Evolutionary conservation across 1,140 invertebrate genomes (phyloP), one percentile per base, ranked within the genome.

Genomic region (Drosophila suzukii): DNA sequence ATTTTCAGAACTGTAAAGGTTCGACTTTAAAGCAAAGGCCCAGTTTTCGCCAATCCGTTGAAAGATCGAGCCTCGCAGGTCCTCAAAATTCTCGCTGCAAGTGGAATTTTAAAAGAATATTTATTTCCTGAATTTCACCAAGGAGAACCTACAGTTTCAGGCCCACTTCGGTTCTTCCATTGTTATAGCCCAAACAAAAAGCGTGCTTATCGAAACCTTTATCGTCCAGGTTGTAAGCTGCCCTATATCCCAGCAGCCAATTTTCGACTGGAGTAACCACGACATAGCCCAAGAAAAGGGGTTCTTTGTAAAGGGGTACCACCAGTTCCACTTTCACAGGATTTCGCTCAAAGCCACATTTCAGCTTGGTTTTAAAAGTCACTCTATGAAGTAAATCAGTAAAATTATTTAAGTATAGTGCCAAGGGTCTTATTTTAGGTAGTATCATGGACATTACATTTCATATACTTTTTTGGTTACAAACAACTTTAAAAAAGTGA

Each of bases 11-110:
- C 51, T 53, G 13, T 62, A 82, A 1, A 68, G 41, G 41, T 76
- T 79, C 12, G 41, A 47, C 41, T 79, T 86, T 0, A 76, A 0
- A 0, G 83, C 83, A 7, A 76, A 2, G 0, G 58, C 83, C 59
- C 75, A 79, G 3, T 6, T 6, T 0, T 88, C 61, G 17, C 49
- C 49, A 11, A 82, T 5, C 0, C 70, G 50, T 15, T 82, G 82
- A n/a, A 86, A 85, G 8, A 86, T n/a, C 1, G 82, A 85, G 0
- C 75, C 82, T 7, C 82, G 65, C 11, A 78, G 6, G 34, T 72
- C 39, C 4, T 65, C 13, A 2, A 85, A 86, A 7, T 85, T 86
- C 36, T 86, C 78, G 0, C 82, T 85, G 2, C 1, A 15, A 17
- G 8, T 39, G 0, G 24, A 24, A 32, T 12, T 46, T 38, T 30